Base-by-base conservation (phyloP, 2,113 vertebrate species). In the Terrapene triunguis region DNA sequence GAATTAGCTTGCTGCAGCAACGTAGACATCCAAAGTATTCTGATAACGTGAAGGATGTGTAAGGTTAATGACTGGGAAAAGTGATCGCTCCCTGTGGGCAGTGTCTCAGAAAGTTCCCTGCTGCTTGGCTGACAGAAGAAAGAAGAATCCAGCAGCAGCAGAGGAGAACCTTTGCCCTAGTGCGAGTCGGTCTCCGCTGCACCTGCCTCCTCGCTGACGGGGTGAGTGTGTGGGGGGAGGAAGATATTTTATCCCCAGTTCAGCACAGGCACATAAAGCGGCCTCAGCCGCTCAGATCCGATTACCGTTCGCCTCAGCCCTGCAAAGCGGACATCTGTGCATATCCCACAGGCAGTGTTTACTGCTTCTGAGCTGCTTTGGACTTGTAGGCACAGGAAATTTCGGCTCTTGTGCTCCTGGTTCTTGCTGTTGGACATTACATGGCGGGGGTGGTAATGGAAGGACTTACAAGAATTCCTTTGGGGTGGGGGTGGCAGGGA, bases 61-160 rank as follows among this genome's bases (percentile, higher is more conserved):
- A 42, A 96, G 97, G 97, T 98, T 97, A 97, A 97, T 97, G 96
- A 96, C 97, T 96, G 97, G 94, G 90, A 96, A 96, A 97, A 97
- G 94, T 85, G 92, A 96, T 96, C 3, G 51, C 96, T 98, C 97
- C 97, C 96, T 79, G 94, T 89, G 97, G 97, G 96, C 95, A 96
- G 95, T 94, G 95, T 94, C 94, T 96, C 90, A 95, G 91, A 72
- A 88, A 95, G 57, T 95, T 95, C 95, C 97, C 97, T 13, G 96
- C 96, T 97, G 97, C 85, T 96, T 35, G 82, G 91, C 92, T 96
- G 95, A 87, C 93, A 93, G 96, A 97, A 97, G 95, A 98, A 97
- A 97, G 92, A 93, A 92, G 93, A 32, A 87, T 87, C 81, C 76
- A 55, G 91, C 84, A 54, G 94, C 89, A 65, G 85, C 1, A 13